Evolutionary conservation across 2,113 vertebrate genomes (phyloP).

Genomic region (Arizona elegans): DNA sequence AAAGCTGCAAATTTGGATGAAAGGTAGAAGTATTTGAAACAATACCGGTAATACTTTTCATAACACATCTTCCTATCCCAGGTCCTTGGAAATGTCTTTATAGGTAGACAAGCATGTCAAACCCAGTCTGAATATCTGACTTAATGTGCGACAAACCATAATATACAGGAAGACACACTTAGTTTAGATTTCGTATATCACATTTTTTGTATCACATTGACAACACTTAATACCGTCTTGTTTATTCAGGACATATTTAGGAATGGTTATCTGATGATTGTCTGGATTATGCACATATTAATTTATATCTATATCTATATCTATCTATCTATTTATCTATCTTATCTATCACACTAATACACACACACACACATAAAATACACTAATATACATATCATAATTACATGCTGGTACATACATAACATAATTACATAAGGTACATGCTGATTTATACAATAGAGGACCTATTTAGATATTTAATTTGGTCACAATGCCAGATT

Average conservation of each 20-base stretch:
- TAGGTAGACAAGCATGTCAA: no score
- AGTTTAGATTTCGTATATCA: neutral
- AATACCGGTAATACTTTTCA: neutral
- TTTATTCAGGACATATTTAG: neutral
- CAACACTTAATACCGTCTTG: neutral
- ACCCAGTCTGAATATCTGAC: no score
- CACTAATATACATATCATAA: neutral
- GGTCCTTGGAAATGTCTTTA: no score
- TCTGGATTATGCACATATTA: no score
- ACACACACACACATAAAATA: neutral
- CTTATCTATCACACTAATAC: no score
- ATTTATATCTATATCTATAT: no score
- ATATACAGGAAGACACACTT: neutral
- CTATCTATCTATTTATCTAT: no score
- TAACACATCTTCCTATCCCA: no score
- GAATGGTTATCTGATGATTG: neutral
- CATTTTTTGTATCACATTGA: neutral
- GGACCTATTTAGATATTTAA: neutral
- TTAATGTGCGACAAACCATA: neutral
- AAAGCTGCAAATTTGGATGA: neutral
- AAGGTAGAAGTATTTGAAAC: neutral
- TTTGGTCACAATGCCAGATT: neutral
- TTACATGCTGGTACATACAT: no score
- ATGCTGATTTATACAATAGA: neutral
- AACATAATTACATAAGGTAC: neutral